These are phyloP conservation scores for Monochamus alternatus DNA, from an alignment of 2,888 invertebrate genomes.

Conservation along the genomic window DNA sequence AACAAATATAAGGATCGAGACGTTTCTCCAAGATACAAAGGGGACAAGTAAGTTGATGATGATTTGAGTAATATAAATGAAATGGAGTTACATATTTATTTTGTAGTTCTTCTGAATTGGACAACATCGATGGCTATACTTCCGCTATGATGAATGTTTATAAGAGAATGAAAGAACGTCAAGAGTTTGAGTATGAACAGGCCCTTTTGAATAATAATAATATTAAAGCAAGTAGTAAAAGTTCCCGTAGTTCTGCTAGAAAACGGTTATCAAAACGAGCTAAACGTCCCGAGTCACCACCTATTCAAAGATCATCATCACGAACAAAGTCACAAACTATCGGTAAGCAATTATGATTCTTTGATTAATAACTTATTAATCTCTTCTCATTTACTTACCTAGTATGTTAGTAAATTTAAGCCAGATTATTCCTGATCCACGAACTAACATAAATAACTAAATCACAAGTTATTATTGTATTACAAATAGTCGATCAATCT, in stretches of 20 bases:
- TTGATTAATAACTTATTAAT: too few relatives aligned
- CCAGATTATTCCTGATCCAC: too few relatives aligned
- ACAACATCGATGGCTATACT: constrained; percentile 71
- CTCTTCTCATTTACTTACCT: too few relatives aligned
- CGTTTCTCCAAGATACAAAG: constrained; percentile 62
- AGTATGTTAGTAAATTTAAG: background rate
- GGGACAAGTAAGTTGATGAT: constrained; percentile 61
- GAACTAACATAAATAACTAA: too few relatives aligned
- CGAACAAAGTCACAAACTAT: constrained; percentile 35
- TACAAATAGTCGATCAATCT: too few relatives aligned
- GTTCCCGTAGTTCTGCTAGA: constrained; percentile 22
- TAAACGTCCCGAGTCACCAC: constrained; percentile 43
- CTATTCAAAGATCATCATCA: constrained; percentile 13
- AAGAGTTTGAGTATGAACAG: constrained; percentile 66
- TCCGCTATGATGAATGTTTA: constrained; percentile 75
- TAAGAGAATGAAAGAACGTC: constrained; percentile 71
- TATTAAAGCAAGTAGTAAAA: constrained; percentile 26
- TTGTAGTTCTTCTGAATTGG: constrained; percentile 43
- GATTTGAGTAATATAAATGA: background rate
- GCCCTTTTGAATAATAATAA: constrained; percentile 24
- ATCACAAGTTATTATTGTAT: too few relatives aligned
- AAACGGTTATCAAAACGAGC: constrained; percentile 34
- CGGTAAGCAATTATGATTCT: constrained; percentile 29
- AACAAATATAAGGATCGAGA: constrained; percentile 76
- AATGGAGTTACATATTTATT: too few relatives aligned